Conservation (phyloP, 1,140 invertebrate genomes). For the Heliothis subflexa region DNA sequence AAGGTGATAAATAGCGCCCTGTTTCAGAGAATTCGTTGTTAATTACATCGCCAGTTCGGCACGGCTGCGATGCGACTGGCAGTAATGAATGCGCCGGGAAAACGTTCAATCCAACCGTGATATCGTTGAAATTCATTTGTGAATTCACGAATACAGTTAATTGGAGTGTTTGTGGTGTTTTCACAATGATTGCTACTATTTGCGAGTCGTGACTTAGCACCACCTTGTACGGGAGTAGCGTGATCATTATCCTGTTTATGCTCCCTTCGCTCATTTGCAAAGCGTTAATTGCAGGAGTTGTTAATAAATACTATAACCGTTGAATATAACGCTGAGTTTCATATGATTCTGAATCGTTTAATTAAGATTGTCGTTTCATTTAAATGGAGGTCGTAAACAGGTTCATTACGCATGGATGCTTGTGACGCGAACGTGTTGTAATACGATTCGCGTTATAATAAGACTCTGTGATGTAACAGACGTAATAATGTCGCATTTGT, state of each 20-base stretch:
- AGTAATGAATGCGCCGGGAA: conserved; percentile 64
- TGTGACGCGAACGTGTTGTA: conserved; percentile 9
- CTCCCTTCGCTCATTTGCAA: conserved; percentile 23
- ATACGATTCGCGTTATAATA: conserved; percentile 15
- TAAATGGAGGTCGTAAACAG: conserved; percentile 39
- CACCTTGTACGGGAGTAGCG: conserved; percentile 22
- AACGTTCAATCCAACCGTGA: conserved; percentile 55
- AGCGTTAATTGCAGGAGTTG: conserved; percentile 7
- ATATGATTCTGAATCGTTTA: conserved; percentile 42
- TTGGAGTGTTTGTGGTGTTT: conserved; percentile 53
- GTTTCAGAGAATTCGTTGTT: conserved; percentile 58
- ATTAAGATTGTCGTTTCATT: conserved; percentile 44
- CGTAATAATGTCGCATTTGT: not conserved
- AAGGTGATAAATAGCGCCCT: conserved; percentile 37
- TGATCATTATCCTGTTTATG: conserved; percentile 23
- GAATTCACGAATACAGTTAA: conserved; percentile 44
- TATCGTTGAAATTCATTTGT: conserved; percentile 60
- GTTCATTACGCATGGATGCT: conserved; percentile 21
- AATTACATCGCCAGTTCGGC: conserved; percentile 60
- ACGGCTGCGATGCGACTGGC: conserved; percentile 42
- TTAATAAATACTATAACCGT: conserved; percentile 11
- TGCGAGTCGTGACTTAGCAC: conserved; percentile 25
- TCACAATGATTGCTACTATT: conserved; percentile 40
- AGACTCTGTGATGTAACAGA: not conserved
- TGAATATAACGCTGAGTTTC: conserved; percentile 19